phyloP scores from a whole-genome alignment of 2,113 vertebrate species.

The Phrynosoma platyrhinos region DNA sequence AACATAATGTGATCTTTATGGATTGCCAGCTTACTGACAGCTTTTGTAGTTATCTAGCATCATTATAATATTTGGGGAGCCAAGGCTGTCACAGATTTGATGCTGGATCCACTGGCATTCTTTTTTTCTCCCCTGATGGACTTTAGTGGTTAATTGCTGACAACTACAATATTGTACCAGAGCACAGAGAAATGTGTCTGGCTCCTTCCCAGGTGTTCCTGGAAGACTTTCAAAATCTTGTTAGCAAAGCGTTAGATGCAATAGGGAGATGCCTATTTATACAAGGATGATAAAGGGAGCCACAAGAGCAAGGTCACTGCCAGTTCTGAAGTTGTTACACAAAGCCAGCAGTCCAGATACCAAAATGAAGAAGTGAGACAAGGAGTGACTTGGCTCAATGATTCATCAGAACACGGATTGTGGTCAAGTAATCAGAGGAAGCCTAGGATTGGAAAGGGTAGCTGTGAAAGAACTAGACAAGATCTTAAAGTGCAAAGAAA shows the following conservation, averaged over 20 bases:
- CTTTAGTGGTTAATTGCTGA: neutral
- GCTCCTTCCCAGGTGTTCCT: neutral
- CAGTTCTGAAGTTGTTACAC: too few species aligned
- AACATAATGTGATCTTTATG: neutral
- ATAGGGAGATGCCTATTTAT: neutral
- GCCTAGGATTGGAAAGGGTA: too few species aligned
- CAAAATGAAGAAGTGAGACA: too few species aligned
- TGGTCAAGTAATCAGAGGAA: too few species aligned
- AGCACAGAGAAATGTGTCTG: neutral
- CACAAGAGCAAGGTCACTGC: too few species aligned
- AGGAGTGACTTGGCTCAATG: too few species aligned
- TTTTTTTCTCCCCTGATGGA: neutral
- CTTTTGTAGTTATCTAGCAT: neutral
- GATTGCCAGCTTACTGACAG: neutral
- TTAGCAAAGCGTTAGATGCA: neutral
- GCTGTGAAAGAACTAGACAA: too few species aligned
- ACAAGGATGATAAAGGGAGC: too few species aligned
- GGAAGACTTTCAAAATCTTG: neutral
- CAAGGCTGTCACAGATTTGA: accelerated
- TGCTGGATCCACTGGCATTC: accelerated
- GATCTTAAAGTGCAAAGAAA: too few species aligned
- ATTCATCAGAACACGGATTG: too few species aligned
- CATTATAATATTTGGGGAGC: neutral
- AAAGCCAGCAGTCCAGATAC: too few species aligned
- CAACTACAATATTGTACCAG: neutral